Evolutionary conservation across 2,113 vertebrate species (phyloP), one percentile per base, ranked within the genome.

Genomic region (Silurus asotus): DNA sequence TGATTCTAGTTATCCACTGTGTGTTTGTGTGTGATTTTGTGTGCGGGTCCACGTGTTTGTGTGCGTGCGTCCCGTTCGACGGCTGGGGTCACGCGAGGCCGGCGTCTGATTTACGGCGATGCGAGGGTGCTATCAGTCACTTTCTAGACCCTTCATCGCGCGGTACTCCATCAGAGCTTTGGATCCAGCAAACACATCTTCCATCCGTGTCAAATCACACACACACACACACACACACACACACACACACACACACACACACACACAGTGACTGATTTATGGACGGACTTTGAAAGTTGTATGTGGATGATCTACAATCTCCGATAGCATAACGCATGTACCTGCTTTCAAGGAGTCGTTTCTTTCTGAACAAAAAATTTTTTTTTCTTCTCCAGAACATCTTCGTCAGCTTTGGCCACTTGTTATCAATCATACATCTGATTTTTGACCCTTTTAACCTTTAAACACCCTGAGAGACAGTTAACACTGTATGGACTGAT

Each of bases 131-230:
- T 74, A 86, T 86, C 77, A 81, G 84, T 86, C 78, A 81, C 25
- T 81, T 72, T 88, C 55, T 65, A 83, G 79, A 55, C 72, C 67
- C 72, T 83, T 82, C 65, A 78, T 87, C 79, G 58, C 56, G 8
- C 20, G 69, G 59, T 64, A 28, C 84, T 84, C 70, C 82, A 69
- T 76, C 85, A 77, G 23, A 77, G 49, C 15, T 2, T 48, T 74
- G 65, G n/a, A 64, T 72, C 84, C 84, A 53, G 76, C 56, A 69
- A 86, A 67, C 37, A 81, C 13, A 69, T 80, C 76, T 80, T 86
- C 84, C 64, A 86, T 86, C 84, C 76, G 80, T 58, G 76, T 80
- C 84, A 70, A 72, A 25, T 59, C 82, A 69, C 51, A 69, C 72
- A 55, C 70, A 55, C 79, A 65, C 37, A 37, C 37, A 37, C 37